Evolutionary conservation across 1,140 invertebrate species (phyloP).

Genomic region (Bombus pyrosoma): DNA sequence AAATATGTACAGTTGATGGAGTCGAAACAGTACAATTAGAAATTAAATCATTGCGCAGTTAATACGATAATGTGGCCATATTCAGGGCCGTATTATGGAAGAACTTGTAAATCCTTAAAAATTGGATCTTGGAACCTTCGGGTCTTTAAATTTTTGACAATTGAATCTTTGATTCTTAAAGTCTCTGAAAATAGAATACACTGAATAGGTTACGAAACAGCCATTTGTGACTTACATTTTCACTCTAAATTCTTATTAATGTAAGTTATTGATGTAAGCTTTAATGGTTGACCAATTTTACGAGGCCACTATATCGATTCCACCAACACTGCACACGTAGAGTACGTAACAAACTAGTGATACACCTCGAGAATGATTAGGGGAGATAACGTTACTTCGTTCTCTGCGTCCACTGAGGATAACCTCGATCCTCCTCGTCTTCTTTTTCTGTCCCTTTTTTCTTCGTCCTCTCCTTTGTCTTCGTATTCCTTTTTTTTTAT

Average conservation of each 20-base stretch:
- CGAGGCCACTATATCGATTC: not conserved
- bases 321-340: conserved; percentile 68
- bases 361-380: conserved; percentile 75
- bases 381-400: conserved; percentile 56
- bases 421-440: not conserved
- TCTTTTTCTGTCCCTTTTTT: not conserved
- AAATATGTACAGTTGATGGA: conserved; percentile 75
- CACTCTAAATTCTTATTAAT: too few relatives aligned
- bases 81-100: too few relatives aligned
- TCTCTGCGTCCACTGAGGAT: not conserved
- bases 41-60: not conserved
- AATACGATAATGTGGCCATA: not conserved
- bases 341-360: conserved; percentile 81
- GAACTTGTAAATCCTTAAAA: not conserved
- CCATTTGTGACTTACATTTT: too few relatives aligned
- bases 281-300: not conserved
- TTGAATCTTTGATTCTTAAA: too few relatives aligned
- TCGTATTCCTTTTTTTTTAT: not conserved
- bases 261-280: not conserved
- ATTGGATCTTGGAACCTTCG: not conserved
- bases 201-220: too few relatives aligned
- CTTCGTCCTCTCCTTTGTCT: not conserved
- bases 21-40: not conserved
- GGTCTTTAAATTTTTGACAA: too few relatives aligned
- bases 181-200: too few relatives aligned